Percentiles rank a stretch among this genome's conserved stretches.
Conservation (phyloP, 2,888 invertebrate species). For the Tetramorium bicarinatum region DNA sequence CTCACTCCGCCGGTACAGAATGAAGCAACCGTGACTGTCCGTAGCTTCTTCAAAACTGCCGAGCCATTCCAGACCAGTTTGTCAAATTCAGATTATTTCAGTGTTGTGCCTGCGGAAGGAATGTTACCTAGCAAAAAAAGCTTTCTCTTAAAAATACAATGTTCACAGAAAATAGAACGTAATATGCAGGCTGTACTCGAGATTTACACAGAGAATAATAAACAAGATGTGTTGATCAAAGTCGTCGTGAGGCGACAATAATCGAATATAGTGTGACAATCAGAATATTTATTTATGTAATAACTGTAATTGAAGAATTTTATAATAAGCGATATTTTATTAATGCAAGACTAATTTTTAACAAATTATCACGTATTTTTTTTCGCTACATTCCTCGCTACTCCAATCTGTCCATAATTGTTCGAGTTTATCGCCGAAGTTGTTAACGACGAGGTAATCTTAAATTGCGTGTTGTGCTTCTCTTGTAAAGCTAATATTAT, state of each 20-base stretch:
- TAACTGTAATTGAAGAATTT: slow-evolving; percentile 33
- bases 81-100: slow-evolving; percentile 74
- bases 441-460: slow-evolving; percentile 72
- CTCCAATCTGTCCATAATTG: not conserved
- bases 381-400: not conserved
- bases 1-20: slow-evolving; percentile 74
- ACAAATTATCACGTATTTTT: not conserved
- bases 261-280: slow-evolving; percentile 33
- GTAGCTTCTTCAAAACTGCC: slow-evolving; percentile 73
- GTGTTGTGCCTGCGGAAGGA: slow-evolving; percentile 78
- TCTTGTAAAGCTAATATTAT: slow-evolving; percentile 74
- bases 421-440: not conserved
- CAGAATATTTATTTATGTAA: slow-evolving; percentile 62
- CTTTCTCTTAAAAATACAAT: slow-evolving; percentile 78
- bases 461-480: slow-evolving; percentile 72
- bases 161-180: slow-evolving; percentile 73
- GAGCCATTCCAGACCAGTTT: slow-evolving; percentile 78
- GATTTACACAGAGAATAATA: slow-evolving; percentile 79
- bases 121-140: slow-evolving; percentile 78
- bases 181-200: slow-evolving; percentile 74
- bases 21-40: slow-evolving; percentile 76
- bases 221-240: slow-evolving; percentile 72
- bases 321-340: slow-evolving; percentile 57
- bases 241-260: slow-evolving; percentile 59
- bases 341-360: slow-evolving; percentile 57